Evolutionary conservation across 1,140 invertebrate species (phyloP).

Genomic region (Epicauta chinensis): DNA sequence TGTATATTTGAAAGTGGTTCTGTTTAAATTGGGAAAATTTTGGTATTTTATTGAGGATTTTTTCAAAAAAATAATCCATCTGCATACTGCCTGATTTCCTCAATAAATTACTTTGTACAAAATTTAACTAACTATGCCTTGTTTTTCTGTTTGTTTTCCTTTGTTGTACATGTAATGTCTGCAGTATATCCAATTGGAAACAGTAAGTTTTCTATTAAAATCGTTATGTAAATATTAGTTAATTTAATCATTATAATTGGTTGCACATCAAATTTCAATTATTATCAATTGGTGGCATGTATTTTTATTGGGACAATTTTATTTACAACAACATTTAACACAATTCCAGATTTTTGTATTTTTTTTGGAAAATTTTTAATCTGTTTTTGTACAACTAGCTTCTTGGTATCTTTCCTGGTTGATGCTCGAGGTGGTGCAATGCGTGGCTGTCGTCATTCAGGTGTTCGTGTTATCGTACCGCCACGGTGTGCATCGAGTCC

Average conservation of each 20-base stretch:
- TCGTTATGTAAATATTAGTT: not conserved
- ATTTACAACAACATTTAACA: conserved; percentile 4
- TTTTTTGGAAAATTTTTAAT: too few species aligned
- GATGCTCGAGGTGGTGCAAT: conserved; percentile 95
- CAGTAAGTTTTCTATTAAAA: conserved; percentile 40
- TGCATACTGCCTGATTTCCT: conserved; percentile 13
- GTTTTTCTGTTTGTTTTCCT: conserved; percentile 25
- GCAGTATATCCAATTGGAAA: conserved; percentile 40
- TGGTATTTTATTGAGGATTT: conserved; percentile 10
- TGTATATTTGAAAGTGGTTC: too few species aligned
- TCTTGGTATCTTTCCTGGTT: conserved; percentile 95
- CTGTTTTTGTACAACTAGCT: conserved; percentile 52
- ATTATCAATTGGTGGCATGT: conserved; percentile 2
- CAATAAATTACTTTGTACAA: conserved; percentile 6
- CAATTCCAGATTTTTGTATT: too few species aligned
- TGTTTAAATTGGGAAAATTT: too few species aligned
- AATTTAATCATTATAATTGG: not conserved
- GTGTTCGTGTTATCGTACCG: conserved; percentile 90
- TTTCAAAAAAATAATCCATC: conserved; percentile 2
- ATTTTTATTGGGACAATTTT: conserved; percentile 5
- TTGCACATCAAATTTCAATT: conserved; percentile 1
- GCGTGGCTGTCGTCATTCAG: conserved; percentile 91
- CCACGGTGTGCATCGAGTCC: conserved; percentile 88
- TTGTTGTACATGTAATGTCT: conserved; percentile 30
- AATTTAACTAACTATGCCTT: conserved; percentile 8